A percentile compares a stretch with the other conserved stretches of the same genome.
Evolutionary conservation across 2,888 invertebrate genomes (phyloP).

Genomic region (Hermaeophaga mercurialis): DNA sequence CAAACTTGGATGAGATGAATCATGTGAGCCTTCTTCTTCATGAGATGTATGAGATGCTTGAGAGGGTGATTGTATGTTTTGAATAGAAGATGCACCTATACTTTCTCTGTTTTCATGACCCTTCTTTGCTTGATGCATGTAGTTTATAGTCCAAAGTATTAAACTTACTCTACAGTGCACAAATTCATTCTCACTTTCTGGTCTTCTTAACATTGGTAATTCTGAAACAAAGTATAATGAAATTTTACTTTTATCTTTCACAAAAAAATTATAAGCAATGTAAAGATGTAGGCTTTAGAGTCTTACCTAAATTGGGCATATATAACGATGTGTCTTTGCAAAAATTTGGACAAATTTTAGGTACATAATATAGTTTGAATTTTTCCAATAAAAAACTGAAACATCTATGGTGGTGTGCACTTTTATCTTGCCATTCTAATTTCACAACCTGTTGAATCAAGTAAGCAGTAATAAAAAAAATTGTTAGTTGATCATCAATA

Average conservation of each 20-base stretch:
- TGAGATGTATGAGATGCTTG: conserved; percentile 54
- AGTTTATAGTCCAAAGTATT: conserved; percentile 88
- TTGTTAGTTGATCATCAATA: neutral
- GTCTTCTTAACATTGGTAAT: conserved; percentile 74
- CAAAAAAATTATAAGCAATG: conserved; percentile 36
- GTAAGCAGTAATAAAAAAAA: neutral
- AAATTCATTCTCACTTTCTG: conserved; percentile 71
- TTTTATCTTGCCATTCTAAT: conserved; percentile 88
- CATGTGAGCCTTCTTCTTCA: conserved; percentile 61
- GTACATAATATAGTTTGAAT: conserved; percentile 89
- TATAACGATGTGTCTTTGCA: conserved; percentile 80
- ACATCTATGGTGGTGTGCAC: conserved; percentile 78
- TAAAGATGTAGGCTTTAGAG: neutral
- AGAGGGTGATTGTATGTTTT: conserved; percentile 25
- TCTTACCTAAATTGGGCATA: conserved; percentile 75
- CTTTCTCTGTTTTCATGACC: conserved; percentile 52
- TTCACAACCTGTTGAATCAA: conserved; percentile 60
- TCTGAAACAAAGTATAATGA: conserved; percentile 57
- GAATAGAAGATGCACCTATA: conserved; percentile 24
- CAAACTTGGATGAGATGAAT: conserved; percentile 65
- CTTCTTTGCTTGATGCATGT: conserved; percentile 76
- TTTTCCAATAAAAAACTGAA: conserved; percentile 91
- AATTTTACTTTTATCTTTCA: neutral
- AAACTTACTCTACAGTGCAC: conserved; percentile 80
- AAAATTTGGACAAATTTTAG: conserved; percentile 88